Evolutionary conservation across 2,797 vertebrate genomes (phyloP).

Genomic region (Urosaurus nigricauda): DNA sequence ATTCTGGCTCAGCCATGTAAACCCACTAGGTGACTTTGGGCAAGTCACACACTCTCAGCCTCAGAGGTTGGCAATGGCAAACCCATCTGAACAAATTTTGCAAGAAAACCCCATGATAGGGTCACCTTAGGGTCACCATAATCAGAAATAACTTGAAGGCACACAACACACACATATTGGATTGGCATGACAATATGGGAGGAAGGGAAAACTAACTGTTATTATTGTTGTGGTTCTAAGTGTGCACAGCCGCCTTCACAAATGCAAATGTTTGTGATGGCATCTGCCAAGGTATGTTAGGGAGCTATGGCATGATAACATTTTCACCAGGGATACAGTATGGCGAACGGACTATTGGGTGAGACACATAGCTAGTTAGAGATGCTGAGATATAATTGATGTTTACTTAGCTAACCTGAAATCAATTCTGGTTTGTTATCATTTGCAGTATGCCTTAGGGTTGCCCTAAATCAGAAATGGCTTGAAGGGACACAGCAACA

Average conservation of each 20-base stretch:
- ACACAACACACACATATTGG: neutral
- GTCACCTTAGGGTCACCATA: no score
- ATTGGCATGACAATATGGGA: neutral
- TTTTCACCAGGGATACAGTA: slow-evolving; percentile 2
- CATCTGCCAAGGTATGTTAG: neutral
- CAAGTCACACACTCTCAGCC: no score
- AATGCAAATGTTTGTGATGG: neutral
- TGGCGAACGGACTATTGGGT: neutral
- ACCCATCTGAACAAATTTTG: no score
- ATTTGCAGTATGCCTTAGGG: neutral
- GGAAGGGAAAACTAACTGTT: no score
- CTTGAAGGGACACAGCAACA: no score
- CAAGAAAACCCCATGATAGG: no score
- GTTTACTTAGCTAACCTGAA: slow-evolving; percentile 20
- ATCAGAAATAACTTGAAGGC: no score
- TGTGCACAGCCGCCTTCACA: neutral
- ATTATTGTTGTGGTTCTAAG: neutral
- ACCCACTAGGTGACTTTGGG: no score
- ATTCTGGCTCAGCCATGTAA: no score
- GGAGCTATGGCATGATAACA: neutral
- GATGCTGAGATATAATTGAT: slow-evolving; percentile 2
- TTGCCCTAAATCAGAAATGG: no score
- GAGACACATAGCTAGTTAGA: slow-evolving; percentile 2
- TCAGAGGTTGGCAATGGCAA: no score
- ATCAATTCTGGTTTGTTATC: neutral